Evolutionary conservation across 1,140 invertebrate species (phyloP), one percentile per base, ranked within the genome.

Genomic region (Cyclina sinensis): DNA sequence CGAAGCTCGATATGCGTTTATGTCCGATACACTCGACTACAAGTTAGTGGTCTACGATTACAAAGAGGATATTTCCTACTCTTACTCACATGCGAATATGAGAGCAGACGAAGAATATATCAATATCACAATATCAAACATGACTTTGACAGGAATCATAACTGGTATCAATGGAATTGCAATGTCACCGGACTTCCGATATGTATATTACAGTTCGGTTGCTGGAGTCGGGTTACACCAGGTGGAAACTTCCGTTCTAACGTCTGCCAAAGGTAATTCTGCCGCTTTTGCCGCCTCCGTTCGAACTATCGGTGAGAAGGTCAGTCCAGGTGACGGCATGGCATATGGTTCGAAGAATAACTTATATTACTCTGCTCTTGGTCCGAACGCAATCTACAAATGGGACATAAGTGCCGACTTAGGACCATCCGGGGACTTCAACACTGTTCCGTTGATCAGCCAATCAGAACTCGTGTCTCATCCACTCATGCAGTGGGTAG

Each of bases 21-120:
- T 94, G 39, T 91, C 91, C 21, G 91, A 94, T 82, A 90, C 89
- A 0, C 48, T 81, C 0, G 91, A 88, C 30, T 87, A 79, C 46
- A 90, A 85, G 68, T 39, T 93, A 5, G 89, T 91, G 39, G 89
- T 93, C 1, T 93, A 91, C 78, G 90, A 92, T 62, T 89, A 89
- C 39, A 65, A 74, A 30, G 70, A 46, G 46, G 74, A 90, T 70
- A 27, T 16, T 24, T 90, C 90, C 0, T 89, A 90, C 35, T 51
- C 79, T 5, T 83, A 92, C 39, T 70, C 82, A 35, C 89, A 93
- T 68, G 46, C 86, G 7, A 90, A 90, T 5, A 92, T 93, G 90
- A 48, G 68, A 39, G 70, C 86, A 14, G 89, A 91, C 27, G 1
- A 32, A 16, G 27, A 84, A n/a, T 86, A 88, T 73, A 54, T 24